Percentiles rank a stretch among this genome's conserved stretches.
Evolutionary conservation across 2,113 vertebrate species (phyloP).

Genomic region (Xenus cinereus): DNA sequence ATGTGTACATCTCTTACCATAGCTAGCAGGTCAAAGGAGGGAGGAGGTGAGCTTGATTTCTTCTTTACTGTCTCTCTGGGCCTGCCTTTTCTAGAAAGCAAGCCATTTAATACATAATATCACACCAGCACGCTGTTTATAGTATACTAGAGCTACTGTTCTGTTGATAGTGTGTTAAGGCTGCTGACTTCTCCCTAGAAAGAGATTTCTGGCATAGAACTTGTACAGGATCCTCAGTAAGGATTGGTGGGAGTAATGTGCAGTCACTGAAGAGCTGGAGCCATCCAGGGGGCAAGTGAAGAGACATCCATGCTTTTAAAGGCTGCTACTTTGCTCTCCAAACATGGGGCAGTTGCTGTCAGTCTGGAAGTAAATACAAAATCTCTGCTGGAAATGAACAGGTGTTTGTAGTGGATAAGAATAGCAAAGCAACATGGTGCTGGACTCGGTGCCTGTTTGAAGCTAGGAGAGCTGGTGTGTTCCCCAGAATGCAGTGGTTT

Average conservation of each 20-base stretch:
- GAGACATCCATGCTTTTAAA: neutral
- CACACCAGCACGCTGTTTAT: neutral
- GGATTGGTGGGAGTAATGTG: neutral
- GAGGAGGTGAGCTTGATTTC: neutral
- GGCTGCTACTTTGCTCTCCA: neutral
- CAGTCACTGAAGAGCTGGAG: neutral
- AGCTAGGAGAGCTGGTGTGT: neutral
- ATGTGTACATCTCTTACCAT: rapidly evolving
- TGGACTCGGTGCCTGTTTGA: neutral
- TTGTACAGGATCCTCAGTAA: neutral
- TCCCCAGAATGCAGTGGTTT: neutral
- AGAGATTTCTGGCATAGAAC: neutral
- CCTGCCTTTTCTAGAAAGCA: neutral
- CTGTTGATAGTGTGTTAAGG: neutral
- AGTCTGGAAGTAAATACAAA: neutral
- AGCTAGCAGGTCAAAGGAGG: neutral
- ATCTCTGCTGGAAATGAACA: neutral
- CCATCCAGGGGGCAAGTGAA: neutral
- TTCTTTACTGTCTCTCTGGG: neutral
- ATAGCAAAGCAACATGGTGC: neutral
- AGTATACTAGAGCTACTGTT: neutral
- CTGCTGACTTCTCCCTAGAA: neutral
- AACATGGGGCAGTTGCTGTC: neutral
- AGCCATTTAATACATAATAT: neutral
- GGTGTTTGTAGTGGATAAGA: neutral